These are phyloP conservation scores for Phymastichus coffea DNA, from an alignment of 1,140 invertebrate genomes.

Conservation along the genomic window DNA sequence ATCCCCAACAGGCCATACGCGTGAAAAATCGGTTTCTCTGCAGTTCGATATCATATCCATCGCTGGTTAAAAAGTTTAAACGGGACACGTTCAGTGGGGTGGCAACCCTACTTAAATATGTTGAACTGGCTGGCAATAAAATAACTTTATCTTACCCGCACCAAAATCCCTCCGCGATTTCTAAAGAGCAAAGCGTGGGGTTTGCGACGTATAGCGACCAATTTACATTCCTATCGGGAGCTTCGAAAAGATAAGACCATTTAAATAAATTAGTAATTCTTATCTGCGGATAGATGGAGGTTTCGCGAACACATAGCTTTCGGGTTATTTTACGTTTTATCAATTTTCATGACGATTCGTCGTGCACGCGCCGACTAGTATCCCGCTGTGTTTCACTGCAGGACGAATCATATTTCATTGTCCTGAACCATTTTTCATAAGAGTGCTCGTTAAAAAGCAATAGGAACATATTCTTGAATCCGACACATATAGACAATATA, in stretches of 20 bases:
- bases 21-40: background rate
- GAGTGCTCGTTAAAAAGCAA: too few relatives aligned
- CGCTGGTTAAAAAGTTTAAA: background rate
- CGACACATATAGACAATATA: too few relatives aligned
- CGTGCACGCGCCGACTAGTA: constrained; percentile 29
- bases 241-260: constrained; percentile 57
- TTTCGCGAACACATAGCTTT: background rate
- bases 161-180: constrained; percentile 48
- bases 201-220: constrained; percentile 42
- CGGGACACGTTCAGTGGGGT: background rate
- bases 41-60: background rate
- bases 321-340: constrained; percentile 58
- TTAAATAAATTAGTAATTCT: constrained; percentile 59
- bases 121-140: constrained; percentile 55
- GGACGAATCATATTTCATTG: too few relatives aligned
- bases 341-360: constrained; percentile 56
- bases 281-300: constrained; percentile 44
- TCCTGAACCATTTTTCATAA: too few relatives aligned
- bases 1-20: background rate
- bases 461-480: too few relatives aligned
- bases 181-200: background rate
- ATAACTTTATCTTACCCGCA: constrained; percentile 57
- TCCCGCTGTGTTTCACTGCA: background rate
- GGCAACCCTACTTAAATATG: constrained; percentile 53
- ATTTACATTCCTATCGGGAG: constrained; percentile 58